A percentile compares a stretch with the other conserved stretches of the same genome.
Evolutionary conservation across 2,113 vertebrate species (phyloP).

Genomic region (Ovis aries): DNA sequence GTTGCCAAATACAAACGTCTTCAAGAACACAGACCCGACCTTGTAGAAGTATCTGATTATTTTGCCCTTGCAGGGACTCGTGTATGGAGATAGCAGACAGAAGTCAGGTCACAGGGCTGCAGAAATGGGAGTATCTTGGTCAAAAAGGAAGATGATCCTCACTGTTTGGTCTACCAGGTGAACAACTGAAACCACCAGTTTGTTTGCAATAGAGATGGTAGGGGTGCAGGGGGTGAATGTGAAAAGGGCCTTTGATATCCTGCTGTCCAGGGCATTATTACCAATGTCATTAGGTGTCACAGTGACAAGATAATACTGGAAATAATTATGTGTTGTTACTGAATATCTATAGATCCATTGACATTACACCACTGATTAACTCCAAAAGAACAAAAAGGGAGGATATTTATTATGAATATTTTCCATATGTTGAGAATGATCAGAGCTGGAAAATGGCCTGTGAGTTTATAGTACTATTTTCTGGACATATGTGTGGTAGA

Average conservation of each 20-base stretch:
- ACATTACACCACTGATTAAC: neutral
- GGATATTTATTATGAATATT: neutral
- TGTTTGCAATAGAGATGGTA: neutral
- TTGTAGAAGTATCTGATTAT: neutral
- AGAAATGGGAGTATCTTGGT: neutral
- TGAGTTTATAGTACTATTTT: neutral
- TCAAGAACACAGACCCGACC: accelerated
- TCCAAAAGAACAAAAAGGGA: neutral
- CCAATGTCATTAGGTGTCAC: neutral
- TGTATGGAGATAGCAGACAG: neutral
- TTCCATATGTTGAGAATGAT: neutral
- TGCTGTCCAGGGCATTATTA: neutral
- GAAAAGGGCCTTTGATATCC: neutral
- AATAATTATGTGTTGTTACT: no score
- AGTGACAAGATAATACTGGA: neutral
- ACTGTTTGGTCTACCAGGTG: neutral
- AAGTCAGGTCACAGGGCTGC: neutral
- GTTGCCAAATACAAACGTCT: neutral
- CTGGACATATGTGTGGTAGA: neutral
- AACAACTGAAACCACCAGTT: neutral
- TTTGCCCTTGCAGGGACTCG: neutral
- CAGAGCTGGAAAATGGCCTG: neutral
- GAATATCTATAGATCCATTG: neutral
- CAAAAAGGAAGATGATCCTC: neutral
- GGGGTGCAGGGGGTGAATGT: neutral